These are phyloP conservation scores for Bolborhynchus lineola DNA, from an alignment of 2,113 vertebrate genomes.

Conservation along the genomic window DNA sequence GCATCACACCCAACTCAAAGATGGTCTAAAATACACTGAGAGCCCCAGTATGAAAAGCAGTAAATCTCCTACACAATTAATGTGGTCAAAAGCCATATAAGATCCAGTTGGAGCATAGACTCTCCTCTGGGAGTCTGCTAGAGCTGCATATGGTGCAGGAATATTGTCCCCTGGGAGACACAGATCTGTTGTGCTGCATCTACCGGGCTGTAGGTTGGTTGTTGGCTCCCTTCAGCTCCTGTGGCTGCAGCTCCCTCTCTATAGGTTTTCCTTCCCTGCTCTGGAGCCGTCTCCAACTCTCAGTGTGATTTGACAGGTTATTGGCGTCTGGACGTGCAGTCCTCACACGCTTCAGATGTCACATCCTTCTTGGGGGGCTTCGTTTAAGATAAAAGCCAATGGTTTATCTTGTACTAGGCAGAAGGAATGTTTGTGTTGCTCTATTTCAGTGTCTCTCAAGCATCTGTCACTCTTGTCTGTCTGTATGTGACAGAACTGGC, in stretches of 20 bases:
- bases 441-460: background rate
- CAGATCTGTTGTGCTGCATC: fast-evolving
- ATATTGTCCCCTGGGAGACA: fast-evolving
- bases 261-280: background rate
- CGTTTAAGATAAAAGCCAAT: background rate
- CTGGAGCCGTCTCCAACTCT: background rate
- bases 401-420: background rate
- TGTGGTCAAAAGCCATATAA: fast-evolving
- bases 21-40: background rate
- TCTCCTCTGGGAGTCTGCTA: background rate
- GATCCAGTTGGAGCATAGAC: fast-evolving
- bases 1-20: background rate
- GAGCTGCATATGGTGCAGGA: fast-evolving
- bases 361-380: background rate
- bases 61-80: background rate
- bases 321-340: background rate
- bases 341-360: fast-evolving
- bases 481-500: background rate
- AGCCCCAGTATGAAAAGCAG: background rate
- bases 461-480: background rate
- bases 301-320: background rate
- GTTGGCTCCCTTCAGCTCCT: background rate
- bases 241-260: background rate
- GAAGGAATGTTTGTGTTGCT: background rate
- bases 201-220: background rate